phyloP scores from a whole-genome alignment of 2,888 invertebrate genomes.

The Salpingus planirostris region DNA sequence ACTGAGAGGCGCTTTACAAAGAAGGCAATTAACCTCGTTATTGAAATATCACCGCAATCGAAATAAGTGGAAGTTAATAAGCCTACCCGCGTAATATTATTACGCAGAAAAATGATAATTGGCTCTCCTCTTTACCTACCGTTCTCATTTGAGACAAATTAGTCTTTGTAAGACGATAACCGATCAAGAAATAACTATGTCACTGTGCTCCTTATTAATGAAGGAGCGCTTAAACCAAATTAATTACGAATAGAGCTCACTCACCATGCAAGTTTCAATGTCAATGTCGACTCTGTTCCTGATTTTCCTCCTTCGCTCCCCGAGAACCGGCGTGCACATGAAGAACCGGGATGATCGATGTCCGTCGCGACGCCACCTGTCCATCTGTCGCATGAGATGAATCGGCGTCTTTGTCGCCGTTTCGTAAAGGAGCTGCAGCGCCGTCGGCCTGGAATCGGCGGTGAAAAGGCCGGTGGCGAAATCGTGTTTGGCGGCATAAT shows the following conservation, averaged over 20 bases:
- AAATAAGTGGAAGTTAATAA: no score
- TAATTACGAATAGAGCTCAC: constrained; percentile 33
- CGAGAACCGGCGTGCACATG: constrained; percentile 73
- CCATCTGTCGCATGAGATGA: constrained; percentile 57
- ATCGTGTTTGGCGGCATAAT: constrained; percentile 63
- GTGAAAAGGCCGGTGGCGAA: constrained; percentile 68
- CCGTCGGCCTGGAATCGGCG: constrained; percentile 61
- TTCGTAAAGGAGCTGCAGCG: constrained; percentile 69
- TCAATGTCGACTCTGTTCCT: constrained; percentile 66
- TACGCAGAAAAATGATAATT: no score
- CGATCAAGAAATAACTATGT: no score
- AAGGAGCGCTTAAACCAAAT: no score
- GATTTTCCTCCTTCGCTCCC: constrained; percentile 59
- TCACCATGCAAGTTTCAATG: constrained; percentile 82
- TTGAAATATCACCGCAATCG: no score
- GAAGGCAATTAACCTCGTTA: no score
- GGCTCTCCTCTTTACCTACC: no score
- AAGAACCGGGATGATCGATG: constrained; percentile 59
- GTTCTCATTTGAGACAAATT: no score
- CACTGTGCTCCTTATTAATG: no score
- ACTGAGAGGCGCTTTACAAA: no score
- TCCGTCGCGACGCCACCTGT: constrained; percentile 56
- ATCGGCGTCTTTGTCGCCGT: constrained; percentile 60
- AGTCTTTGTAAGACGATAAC: no score
- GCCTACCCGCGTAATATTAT: no score